Percentiles rank a stretch among this genome's conserved stretches.
Conservation (phyloP, 2,888 invertebrate species). For the Suillia variegata region DNA sequence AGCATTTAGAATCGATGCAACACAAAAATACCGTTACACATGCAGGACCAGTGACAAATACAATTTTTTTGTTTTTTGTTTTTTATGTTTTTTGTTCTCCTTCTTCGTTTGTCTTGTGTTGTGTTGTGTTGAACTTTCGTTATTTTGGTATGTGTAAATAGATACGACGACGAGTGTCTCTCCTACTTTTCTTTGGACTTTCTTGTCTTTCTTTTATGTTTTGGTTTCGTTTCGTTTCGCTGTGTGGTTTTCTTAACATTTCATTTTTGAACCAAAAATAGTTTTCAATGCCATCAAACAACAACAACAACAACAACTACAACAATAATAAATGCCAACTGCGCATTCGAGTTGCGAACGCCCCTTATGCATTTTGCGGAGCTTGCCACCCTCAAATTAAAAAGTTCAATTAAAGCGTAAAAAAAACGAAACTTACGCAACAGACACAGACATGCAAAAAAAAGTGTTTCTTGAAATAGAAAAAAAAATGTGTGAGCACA, state of each 20-base stretch:
- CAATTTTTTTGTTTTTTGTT: too few species aligned
- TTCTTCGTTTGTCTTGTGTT: too few species aligned
- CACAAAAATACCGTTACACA: background rate
- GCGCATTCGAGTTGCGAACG: background rate
- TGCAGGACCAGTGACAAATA: constrained; percentile 28
- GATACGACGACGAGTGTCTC: too few species aligned
- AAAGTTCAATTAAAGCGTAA: background rate
- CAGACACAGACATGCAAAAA: constrained; percentile 5
- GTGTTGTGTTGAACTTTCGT: too few species aligned
- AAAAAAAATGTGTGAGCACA: background rate
- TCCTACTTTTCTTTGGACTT: too few species aligned
- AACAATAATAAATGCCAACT: constrained; percentile 13
- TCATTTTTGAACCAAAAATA: constrained; percentile 19
- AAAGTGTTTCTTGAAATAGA: too few species aligned
- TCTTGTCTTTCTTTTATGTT: too few species aligned
- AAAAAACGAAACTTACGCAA: constrained; percentile 4
- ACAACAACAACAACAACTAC: too few species aligned
- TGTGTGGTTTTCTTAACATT: background rate
- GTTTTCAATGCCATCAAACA: constrained; percentile 40
- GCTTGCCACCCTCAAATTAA: background rate
- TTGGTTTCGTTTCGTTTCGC: background rate
- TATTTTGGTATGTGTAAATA: too few species aligned
- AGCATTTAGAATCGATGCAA: too few species aligned
- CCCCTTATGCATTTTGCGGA: too few species aligned
- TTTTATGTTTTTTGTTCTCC: too few species aligned